Base-by-base conservation (phyloP, 64 coral and sea anemone species). In the Exaiptasia diaphana region DNA sequence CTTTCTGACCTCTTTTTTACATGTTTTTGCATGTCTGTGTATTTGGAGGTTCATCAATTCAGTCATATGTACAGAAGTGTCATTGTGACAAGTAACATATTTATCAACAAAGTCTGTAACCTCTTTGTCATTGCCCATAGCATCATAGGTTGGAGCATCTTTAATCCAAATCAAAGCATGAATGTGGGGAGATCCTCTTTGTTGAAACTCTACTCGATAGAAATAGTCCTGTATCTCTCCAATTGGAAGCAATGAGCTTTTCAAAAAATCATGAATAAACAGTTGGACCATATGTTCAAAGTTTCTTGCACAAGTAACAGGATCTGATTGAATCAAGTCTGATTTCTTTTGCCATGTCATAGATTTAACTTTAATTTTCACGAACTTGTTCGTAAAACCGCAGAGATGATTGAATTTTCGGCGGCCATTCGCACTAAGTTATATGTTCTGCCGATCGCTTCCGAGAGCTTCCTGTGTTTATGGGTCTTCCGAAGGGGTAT, bases 271-370 rank as follows among this genome's bases (percentile, higher is more conserved):
- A 9, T 48, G 21, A 52, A 75, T 75, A 54, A 53, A 75, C 37
- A 75, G 52, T 38, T 75, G 72, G 15, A 77, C 74, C 50, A 77
- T 77, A 20, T 77, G 74, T 54, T 77, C 74, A 77, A 77, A 57
- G 53, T 77, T 77, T 59, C 74, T 55, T 20, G 74, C 74, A 77
- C 74, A 77, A 38, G 74, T 77, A 3, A 77, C 74, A 1, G 72
- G 72, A 54, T 75, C 72, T 27, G 46, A 27, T 75, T 75, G 72
- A 49, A 75, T 75, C 23, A 75, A 37, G 39, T 75, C 24, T 46
- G 72, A 75, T 53, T 53, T 75, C 37, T 75, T 5, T 31, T 75
- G 20, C 39, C 72, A 53, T 15, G 72, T 15, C 72, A 75, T 75
- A 29, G 46, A 18, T 70, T 70, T 70, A n/a, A n/a, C n/a, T n/a